These are phyloP conservation scores for Lathamus discolor DNA, from an alignment of 2,113 vertebrate genomes.

Conservation along the genomic window DNA sequence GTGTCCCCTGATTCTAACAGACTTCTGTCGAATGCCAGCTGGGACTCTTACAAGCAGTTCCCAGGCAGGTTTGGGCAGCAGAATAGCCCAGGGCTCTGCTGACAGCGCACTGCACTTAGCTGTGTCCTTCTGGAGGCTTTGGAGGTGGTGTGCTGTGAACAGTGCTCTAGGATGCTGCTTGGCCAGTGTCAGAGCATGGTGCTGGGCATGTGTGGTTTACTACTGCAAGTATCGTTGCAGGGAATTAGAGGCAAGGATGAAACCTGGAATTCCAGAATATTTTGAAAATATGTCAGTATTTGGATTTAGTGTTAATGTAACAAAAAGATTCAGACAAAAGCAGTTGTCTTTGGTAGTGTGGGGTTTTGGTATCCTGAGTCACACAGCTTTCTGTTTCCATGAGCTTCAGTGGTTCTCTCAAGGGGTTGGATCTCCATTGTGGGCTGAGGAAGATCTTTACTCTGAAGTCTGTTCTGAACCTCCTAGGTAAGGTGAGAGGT, in stretches of 20 bases:
- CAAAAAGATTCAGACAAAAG: neutral
- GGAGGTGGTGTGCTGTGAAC: neutral
- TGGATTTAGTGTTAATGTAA: neutral
- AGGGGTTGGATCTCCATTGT: neutral
- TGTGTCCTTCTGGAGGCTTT: neutral
- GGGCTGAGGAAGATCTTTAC: neutral
- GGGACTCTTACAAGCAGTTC: neutral
- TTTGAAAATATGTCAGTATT: neutral
- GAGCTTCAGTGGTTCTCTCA: neutral
- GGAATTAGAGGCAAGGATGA: neutral
- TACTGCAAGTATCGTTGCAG: neutral
- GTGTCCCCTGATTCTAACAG: neutral
- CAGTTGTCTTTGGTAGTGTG: neutral
- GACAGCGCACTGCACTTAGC: accelerated
- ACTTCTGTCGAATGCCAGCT: neutral
- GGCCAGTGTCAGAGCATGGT: neutral
- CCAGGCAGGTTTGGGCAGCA: neutral
- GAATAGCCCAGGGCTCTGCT: neutral
- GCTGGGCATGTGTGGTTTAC: neutral
- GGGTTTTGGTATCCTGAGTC: neutral
- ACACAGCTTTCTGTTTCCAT: accelerated
- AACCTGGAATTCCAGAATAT: neutral
- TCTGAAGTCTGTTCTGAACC: neutral
- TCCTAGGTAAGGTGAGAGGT: neutral
- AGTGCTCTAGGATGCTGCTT: too few relatives aligned